These are phyloP conservation scores for Lophura swinhoii DNA, from an alignment of 2,797 vertebrate genomes.

Conservation along the genomic window DNA sequence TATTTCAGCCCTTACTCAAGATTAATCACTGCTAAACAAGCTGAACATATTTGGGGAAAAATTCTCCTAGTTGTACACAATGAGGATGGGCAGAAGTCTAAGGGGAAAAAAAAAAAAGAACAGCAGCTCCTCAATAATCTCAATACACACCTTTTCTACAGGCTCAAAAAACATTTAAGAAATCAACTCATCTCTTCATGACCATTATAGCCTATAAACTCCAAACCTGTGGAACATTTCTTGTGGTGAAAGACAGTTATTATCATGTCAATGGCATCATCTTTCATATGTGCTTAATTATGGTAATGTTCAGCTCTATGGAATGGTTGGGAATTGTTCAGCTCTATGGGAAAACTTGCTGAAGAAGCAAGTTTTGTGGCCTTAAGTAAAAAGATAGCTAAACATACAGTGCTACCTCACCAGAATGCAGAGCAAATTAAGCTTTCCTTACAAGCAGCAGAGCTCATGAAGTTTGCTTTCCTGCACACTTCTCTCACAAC, in stretches of 20 bases:
- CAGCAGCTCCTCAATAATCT: neutral
- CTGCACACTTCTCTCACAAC: neutral
- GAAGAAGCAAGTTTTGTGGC: neutral
- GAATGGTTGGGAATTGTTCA: neutral
- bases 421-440: neutral
- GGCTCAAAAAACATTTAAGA: neutral
- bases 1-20: conserved; percentile 3
- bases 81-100: neutral
- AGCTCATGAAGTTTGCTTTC: neutral
- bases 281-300: neutral
- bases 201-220: neutral
- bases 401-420: neutral
- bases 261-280: neutral
- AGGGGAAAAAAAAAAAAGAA: neutral
- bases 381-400: neutral
- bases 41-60: neutral
- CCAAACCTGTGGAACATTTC: neutral
- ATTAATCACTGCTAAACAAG: neutral
- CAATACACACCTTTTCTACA: neutral
- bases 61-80: neutral
- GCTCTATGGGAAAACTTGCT: neutral
- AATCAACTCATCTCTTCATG: neutral
- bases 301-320: neutral
- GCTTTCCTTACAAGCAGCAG: neutral
- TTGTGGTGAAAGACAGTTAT: neutral